Conservation (phyloP, 2,797 vertebrate species). For the Melopsittacus undulatus region DNA sequence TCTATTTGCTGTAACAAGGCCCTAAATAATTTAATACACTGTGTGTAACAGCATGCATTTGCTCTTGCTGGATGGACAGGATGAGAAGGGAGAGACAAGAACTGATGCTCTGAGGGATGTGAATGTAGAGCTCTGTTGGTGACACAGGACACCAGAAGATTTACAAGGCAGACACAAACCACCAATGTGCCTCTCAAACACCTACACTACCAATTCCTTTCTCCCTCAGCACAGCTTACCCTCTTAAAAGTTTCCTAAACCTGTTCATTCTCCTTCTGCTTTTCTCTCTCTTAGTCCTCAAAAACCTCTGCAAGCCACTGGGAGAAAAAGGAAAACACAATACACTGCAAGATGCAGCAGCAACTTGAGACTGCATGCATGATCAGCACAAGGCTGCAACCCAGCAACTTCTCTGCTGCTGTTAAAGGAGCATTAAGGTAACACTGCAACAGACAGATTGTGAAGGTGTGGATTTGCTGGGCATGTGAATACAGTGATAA, state of each 20-base stretch:
- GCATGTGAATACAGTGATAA: not conserved
- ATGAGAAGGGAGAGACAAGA: not conserved
- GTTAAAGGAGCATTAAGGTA: not conserved
- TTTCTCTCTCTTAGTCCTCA: not conserved
- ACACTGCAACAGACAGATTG: not conserved
- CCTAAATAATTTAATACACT: not conserved
- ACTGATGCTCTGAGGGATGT: not conserved
- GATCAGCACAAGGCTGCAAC: not conserved
- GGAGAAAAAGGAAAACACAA: not conserved
- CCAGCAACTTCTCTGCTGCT: not conserved
- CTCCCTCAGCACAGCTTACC: not conserved
- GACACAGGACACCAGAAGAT: not conserved
- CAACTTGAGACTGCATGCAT: fast-evolving
- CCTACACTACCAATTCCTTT: not conserved
- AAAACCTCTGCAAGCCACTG: not conserved
- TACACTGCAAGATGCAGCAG: not conserved
- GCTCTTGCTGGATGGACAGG: not conserved
- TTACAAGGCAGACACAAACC: not conserved
- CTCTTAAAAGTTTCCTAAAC: not conserved
- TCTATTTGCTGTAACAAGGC: not conserved
- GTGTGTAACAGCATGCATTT: not conserved
- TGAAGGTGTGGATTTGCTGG: not conserved
- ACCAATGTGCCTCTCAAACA: not conserved
- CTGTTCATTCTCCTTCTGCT: not conserved
- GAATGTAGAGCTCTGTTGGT: not conserved